Base-by-base conservation (phyloP, 1,140 invertebrate species). In the Pseudoatta argentina region DNA sequence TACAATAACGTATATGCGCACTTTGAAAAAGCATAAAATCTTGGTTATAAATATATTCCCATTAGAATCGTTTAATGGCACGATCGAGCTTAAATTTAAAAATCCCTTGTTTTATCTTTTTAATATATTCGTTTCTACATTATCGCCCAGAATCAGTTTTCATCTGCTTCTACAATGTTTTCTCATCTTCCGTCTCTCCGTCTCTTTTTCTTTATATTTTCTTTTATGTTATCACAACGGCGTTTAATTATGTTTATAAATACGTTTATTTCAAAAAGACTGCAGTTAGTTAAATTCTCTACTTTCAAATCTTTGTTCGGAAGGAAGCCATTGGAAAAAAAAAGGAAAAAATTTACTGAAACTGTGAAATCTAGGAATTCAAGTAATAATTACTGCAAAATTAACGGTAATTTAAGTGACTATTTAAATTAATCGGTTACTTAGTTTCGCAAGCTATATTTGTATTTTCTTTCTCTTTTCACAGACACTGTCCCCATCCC, bases 401-500 rank as follows among this genome's bases (percentile, higher is more conserved):
- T 64, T 51, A 78, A 24, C 16, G 24, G 27, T 51, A 51, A 64
- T 82, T 57, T 66, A 67, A 79, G n/a, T 77, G 10, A 64, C 73
- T 72, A 51, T 39, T 3, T 27, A 77, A 77, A 85, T 69, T 44
- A 66, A 78, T 57, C 30, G 44, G 12, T 85, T 87, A 64, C 48
- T 77, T 87, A 85, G n/a, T 73, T 85, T 77, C 73, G 66, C 72
- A 88, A 88, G 64, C 87, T 87, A 72, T 64, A 27, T 79, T 79
- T 48, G 12, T 59, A 18, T 71, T 39, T 81, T 73, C 30, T 69
- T 69, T 81, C 66, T 81, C 83, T 76, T 83, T 91, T 91, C 75
- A 91, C 89, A 92, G 90, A 92, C 91, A 91, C 91, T 91, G 85
- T 91, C 91, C 92, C 92, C 85, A 91, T 85, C 90, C 92, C 91